Evolutionary conservation across 2,888 invertebrate species (phyloP).

Genomic region (Strigamia maritima): DNA sequence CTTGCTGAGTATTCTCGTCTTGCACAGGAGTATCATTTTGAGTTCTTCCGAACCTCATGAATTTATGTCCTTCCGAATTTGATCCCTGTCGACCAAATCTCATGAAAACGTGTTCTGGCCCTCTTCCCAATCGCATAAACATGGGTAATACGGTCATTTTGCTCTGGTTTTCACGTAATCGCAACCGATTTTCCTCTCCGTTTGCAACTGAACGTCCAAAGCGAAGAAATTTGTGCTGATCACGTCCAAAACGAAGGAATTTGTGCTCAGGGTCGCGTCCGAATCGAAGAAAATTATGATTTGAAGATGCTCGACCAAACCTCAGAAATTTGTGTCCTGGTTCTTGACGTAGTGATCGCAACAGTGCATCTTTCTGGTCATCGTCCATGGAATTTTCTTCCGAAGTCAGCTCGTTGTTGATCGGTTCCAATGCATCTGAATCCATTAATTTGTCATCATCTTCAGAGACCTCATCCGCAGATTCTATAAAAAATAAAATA

Average conservation of each 20-base stretch:
- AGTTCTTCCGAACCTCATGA: constrained; percentile 41
- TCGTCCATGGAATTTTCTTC: background rate
- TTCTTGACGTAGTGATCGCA: constrained; percentile 14
- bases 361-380: background rate
- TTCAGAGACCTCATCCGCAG: background rate
- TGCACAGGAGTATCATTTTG: constrained; percentile 35
- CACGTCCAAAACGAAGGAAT: constrained; percentile 40
- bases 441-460: background rate
- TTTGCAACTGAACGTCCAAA: constrained; percentile 35
- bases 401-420: background rate
- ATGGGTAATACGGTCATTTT: background rate
- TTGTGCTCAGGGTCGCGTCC: constrained; percentile 37
- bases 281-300: constrained; percentile 38
- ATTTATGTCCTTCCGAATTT: constrained; percentile 31
- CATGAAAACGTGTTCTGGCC: constrained; percentile 41
- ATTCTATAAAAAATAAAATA: background rate
- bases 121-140: constrained; percentile 41
- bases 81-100: constrained; percentile 37
- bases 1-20: constrained; percentile 28
- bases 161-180: background rate
- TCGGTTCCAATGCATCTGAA: background rate
- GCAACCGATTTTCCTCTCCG: background rate
- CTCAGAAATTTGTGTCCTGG: constrained; percentile 39
- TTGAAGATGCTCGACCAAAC: constrained; percentile 24
- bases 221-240: constrained; percentile 41